Evolutionary conservation across 1,140 invertebrate species (phyloP).

Genomic region (Drosophila paulistorum): DNA sequence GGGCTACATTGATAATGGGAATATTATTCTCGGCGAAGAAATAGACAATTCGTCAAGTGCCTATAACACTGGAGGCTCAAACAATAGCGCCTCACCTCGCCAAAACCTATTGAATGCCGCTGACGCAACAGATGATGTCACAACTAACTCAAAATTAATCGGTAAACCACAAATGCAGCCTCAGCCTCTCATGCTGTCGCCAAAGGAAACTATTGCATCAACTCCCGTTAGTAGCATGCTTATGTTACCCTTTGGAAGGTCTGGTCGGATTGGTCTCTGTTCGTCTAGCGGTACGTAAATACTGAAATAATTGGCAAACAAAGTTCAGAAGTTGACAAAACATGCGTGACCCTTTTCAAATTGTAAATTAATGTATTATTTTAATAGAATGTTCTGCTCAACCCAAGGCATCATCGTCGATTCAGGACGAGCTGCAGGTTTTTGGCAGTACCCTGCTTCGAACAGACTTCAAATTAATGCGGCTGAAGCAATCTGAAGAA

Average conservation of each 20-base stretch:
- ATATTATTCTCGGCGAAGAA: constrained; percentile 83
- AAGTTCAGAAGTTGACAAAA: too few species aligned
- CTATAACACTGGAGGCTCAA: constrained; percentile 91
- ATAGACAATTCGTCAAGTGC: constrained; percentile 88
- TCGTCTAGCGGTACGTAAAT: constrained; percentile 37
- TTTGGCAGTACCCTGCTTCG: constrained; percentile 10
- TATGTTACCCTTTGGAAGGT: constrained; percentile 59
- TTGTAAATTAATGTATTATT: background rate
- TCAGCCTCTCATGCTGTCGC: constrained; percentile 18
- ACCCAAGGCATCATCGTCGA: background rate
- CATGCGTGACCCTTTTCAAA: too few species aligned
- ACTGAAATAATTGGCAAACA: too few species aligned
- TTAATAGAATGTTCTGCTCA: constrained; percentile 9
- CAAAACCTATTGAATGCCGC: constrained; percentile 36
- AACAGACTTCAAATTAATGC: constrained; percentile 32
- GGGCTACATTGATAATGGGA: constrained; percentile 27
- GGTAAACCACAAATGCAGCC: background rate
- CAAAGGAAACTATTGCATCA: constrained; percentile 31
- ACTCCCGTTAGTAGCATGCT: constrained; percentile 45
- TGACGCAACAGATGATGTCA: constrained; percentile 21
- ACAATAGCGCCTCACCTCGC: constrained; percentile 87
- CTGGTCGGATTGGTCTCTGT: constrained; percentile 42
- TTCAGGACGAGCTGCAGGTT: constrained; percentile 25
- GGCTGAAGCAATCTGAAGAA: constrained; percentile 42
- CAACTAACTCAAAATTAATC: background rate